A percentile compares a stretch with the other conserved stretches of the same genome.
Evolutionary conservation across 53 echinoderm and acorn worm genomes (phyloP).

Genomic region (Patiria pectinifera): DNA sequence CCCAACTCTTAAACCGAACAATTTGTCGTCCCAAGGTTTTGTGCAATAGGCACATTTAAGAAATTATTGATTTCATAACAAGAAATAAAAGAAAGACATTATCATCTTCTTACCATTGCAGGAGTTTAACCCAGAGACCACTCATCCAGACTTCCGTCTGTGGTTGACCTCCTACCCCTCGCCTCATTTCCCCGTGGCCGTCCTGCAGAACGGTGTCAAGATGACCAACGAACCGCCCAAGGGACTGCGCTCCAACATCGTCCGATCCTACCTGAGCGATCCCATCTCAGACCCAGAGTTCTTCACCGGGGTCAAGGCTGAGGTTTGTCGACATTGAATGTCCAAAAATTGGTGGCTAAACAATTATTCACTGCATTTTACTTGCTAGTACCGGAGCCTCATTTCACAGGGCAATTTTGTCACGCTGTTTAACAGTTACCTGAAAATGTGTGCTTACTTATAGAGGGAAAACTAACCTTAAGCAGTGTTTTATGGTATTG

Average conservation of each 20-base stretch:
- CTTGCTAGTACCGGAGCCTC: no score
- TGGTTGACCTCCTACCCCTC: conserved; percentile 99
- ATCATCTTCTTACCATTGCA: conserved; percentile 11
- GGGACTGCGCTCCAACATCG: conserved; percentile 92
- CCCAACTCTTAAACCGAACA: no score
- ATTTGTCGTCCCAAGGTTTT: no score
- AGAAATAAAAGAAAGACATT: no score
- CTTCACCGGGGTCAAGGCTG: conserved; percentile 84
- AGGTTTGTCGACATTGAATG: conserved; percentile 50
- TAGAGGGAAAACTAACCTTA: no score
- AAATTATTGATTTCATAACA: no score
- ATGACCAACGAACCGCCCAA: conserved; percentile 99
- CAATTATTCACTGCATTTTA: no score
- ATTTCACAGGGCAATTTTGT: no score
- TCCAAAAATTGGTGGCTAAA: not conserved
- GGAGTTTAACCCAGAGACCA: conserved; percentile 97
- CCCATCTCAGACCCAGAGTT: conserved; percentile 99
- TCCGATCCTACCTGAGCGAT: conserved; percentile 96
- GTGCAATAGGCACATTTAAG: no score
- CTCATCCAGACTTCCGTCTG: conserved; percentile 98
- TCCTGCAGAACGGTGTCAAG: conserved; percentile 94
- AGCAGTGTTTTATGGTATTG: no score
- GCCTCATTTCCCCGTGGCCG: conserved; percentile 94
- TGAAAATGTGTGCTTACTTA: no score
- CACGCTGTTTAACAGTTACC: no score